phyloP scores from a whole-genome alignment of 2,888 invertebrate species.

The Eupithecia vulgata region DNA sequence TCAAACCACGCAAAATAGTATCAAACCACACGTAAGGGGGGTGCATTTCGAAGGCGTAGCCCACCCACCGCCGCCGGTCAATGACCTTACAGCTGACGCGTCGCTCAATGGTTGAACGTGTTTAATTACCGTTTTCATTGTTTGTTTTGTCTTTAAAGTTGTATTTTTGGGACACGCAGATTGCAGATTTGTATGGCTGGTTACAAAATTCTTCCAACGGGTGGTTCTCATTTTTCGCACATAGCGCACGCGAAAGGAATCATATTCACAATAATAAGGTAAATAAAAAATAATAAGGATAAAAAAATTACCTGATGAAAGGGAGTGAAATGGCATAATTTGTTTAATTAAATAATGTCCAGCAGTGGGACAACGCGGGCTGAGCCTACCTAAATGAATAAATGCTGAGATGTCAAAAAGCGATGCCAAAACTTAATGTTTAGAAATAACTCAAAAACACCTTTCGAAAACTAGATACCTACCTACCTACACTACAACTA shows the following conservation, averaged over 20 bases:
- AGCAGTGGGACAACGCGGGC: not conserved
- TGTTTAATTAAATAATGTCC: too few relatives aligned
- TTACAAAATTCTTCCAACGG: not conserved
- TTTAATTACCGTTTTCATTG: conserved; percentile 41
- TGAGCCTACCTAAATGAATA: not conserved
- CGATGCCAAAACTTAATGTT: too few relatives aligned
- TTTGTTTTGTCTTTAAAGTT: conserved; percentile 33
- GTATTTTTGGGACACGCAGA: not conserved
- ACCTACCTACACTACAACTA: not conserved
- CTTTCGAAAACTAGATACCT: not conserved
- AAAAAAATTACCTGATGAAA: too few relatives aligned
- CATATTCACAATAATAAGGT: not conserved
- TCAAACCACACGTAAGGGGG: conserved; percentile 38
- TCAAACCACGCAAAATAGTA: conserved; percentile 30
- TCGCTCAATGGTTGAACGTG: conserved; percentile 61
- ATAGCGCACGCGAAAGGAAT: conserved; percentile 3
- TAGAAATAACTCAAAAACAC: too few relatives aligned
- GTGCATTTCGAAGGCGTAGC: conserved; percentile 57
- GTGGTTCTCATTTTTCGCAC: not conserved
- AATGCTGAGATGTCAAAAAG: too few relatives aligned
- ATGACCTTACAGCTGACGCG: conserved; percentile 75
- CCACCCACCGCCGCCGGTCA: conserved; percentile 51
- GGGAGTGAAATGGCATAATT: too few relatives aligned
- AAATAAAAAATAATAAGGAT: too few relatives aligned
- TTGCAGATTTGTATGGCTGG: not conserved